Base-by-base conservation (phyloP, 2,888 invertebrate genomes). In the Cephus spinipes region DNA sequence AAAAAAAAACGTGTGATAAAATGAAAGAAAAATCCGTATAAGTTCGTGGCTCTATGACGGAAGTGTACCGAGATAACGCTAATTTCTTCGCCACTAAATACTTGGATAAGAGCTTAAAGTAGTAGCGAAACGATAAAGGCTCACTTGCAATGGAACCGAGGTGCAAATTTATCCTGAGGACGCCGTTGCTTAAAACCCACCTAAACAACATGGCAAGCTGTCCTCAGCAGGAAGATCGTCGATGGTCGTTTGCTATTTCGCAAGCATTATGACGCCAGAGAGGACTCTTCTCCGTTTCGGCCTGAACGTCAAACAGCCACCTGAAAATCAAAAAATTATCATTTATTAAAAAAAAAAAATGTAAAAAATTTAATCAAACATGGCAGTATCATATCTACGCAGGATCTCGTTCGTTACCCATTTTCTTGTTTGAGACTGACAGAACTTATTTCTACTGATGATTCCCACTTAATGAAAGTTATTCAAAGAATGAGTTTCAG, bases 131-230 rank as follows among this genome's bases (percentile, higher is more conserved):
- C 9, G 55, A 55, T 55, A 55, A 9, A 55, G 23, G 23, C 55
- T 55, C 55, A 55, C 23, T 55, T 55, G 55, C 55, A 55, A 55
- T 55, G 23, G 23, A 23, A 55, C 23, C 55, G 9, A 40, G 15
- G 40, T 40, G 40, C 6, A 15, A 55, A 23, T 55, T 55, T 23
- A 55, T 9, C 23, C 55, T 2, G 23, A 15, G 23, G 55, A 55
- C 6, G 55, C 23, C 23, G 15, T 23, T 6, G 55, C 55, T 55
- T 40, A 55, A 55, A 55, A 55, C 55, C 55, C 23, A 91, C 91
- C 91, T 91, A 89, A 89, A 90, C 87, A 90, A 90, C 91, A 91
- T 91, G 87, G 90, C 90, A 88, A 85, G 84, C 78, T 86, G 82
- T 87, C 89, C 87, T 91, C 87, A 89, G 86, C 88, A 87, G 82